These are phyloP conservation scores for Pyrrhia umbra DNA, from an alignment of 2,888 invertebrate species.

Conservation along the genomic window DNA sequence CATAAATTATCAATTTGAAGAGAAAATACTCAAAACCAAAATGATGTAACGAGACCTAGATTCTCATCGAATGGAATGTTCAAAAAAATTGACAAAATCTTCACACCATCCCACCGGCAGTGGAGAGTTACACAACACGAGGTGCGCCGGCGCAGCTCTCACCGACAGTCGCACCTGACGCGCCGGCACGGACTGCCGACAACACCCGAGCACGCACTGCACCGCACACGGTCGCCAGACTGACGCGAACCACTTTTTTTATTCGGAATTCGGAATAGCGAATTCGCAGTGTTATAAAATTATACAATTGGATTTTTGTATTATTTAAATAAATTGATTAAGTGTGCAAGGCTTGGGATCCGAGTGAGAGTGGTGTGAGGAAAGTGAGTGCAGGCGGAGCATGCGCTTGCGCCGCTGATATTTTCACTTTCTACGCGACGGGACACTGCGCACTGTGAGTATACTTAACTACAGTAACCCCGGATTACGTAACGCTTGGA, in stretches of 20 bases:
- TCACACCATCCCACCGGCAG: constrained; percentile 65
- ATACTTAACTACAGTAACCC: constrained; percentile 61
- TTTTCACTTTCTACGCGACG: constrained; percentile 87
- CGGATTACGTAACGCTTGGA: constrained; percentile 63
- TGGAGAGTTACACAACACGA: constrained; percentile 66
- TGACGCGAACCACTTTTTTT: constrained; percentile 68
- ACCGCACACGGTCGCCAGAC: constrained; percentile 29
- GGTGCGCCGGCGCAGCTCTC: constrained; percentile 57
- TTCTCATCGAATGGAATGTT: constrained; percentile 64
- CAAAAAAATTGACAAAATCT: constrained; percentile 67
- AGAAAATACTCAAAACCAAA: constrained; percentile 62
- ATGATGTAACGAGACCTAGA: constrained; percentile 66
- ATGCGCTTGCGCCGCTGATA: constrained; percentile 78
- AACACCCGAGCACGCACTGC: constrained; percentile 51
- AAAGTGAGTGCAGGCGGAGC: constrained; percentile 78
- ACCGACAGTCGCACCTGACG: constrained; percentile 79
- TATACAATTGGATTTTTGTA: constrained; percentile 39
- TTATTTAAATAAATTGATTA: constrained; percentile 32
- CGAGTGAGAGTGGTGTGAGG: constrained; percentile 80
- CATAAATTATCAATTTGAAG: constrained; percentile 50
- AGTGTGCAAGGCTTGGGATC: constrained; percentile 57
- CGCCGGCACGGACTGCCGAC: constrained; percentile 68
- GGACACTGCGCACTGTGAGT: constrained; percentile 83
- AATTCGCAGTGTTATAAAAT: constrained; percentile 58
- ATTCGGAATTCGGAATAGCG: constrained; percentile 68